Evolutionary conservation across 2,113 vertebrate genomes (phyloP).

Genomic region (Budorcas taxicolor): DNA sequence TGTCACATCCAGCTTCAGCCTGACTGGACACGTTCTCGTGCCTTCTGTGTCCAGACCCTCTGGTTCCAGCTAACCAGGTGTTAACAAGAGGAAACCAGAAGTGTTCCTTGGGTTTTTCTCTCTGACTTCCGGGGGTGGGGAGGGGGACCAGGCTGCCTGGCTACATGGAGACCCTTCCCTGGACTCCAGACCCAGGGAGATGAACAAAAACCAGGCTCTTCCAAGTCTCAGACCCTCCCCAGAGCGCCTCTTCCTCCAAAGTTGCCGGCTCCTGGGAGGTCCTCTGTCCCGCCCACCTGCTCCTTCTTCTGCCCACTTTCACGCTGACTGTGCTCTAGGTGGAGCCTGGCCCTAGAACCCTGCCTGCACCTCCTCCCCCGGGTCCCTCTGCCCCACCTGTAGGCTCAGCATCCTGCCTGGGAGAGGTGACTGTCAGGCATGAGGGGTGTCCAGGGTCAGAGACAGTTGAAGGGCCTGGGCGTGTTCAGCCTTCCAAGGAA

Average conservation of each 20-base stretch:
- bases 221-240: neutral
- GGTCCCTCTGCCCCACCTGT: slow-evolving; percentile 31
- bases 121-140: accelerated
- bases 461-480: neutral
- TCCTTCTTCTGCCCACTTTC: neutral
- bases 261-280: slow-evolving; percentile 72
- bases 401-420: neutral
- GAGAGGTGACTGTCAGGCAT: neutral
- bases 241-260: slow-evolving; percentile 63
- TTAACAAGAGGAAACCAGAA: neutral
- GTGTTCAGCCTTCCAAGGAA: neutral
- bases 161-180: neutral
- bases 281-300: neutral
- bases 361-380: slow-evolving; percentile 60
- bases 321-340: slow-evolving; percentile 56
- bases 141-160: accelerated
- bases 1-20: neutral
- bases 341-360: slow-evolving; percentile 52
- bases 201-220: neutral
- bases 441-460: neutral
- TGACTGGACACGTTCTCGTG: neutral
- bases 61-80: neutral
- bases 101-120: neutral
- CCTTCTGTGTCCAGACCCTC: neutral
- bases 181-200: neutral